A percentile compares a stretch with the other conserved stretches of the same genome.
phyloP scores from a whole-genome alignment of 2,797 vertebrate species.

The Karalla daura region DNA sequence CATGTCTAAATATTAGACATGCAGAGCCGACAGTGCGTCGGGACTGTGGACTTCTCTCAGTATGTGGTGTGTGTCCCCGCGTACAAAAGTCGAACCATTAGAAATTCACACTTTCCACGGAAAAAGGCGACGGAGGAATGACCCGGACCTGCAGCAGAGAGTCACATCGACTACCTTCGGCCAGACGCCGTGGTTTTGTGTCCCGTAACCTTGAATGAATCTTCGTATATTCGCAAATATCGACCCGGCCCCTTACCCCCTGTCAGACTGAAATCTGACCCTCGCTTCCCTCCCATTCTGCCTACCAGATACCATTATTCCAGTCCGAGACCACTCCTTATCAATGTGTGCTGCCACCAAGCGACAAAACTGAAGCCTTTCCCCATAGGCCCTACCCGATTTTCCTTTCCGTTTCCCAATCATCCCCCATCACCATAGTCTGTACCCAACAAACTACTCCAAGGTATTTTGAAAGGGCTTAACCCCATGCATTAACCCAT shows the following conservation, averaged over 20 bases:
- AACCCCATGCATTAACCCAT: no score
- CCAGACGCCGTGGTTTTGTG: conserved; percentile 90
- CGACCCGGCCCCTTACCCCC: conserved; percentile 89
- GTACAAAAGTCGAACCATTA: conserved; percentile 84
- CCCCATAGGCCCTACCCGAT: no score
- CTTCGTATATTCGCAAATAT: conserved; percentile 90
- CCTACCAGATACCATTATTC: conserved; percentile 72
- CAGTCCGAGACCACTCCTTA: conserved; percentile 70
- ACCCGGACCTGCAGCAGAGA: conserved; percentile 86
- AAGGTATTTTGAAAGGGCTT: no score
- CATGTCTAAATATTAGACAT: conserved; percentile 96
- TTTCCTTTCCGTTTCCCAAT: no score
- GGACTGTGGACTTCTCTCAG: conserved; percentile 81
- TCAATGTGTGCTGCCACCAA: conserved; percentile 77
- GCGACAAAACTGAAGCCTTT: conserved; percentile 60
- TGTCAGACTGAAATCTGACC: conserved; percentile 89
- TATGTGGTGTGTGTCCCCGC: conserved; percentile 71
- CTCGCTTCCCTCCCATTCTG: conserved; percentile 83
- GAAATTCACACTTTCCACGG: conserved; percentile 80
- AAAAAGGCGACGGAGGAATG: conserved; percentile 78
- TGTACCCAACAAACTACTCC: no score
- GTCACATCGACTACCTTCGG: conserved; percentile 86
- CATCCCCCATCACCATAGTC: no score
- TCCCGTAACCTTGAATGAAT: conserved; percentile 86
- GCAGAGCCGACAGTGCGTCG: conserved; percentile 81